Evolutionary conservation across 2,888 invertebrate species (phyloP).

Genomic region (Coleophora deauratella): DNA sequence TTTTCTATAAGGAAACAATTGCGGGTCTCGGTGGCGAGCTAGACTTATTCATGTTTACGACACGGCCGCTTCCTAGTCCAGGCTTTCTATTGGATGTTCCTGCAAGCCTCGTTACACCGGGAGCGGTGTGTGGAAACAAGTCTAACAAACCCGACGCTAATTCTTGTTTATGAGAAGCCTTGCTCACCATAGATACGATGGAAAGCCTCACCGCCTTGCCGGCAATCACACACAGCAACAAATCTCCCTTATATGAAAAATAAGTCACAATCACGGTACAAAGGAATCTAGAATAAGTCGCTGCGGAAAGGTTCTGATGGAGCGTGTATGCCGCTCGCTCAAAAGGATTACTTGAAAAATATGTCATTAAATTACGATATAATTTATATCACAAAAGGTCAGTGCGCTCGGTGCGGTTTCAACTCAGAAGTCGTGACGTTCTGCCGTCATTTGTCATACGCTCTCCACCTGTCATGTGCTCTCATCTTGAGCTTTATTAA

Average conservation of each 20-base stretch:
- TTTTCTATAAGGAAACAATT: constrained; percentile 47
- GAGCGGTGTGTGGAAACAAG: constrained; percentile 70
- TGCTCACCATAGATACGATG: constrained; percentile 44
- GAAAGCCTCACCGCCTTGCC: constrained; percentile 45
- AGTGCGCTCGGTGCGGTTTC: too few species aligned
- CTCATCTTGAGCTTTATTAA: constrained; percentile 27
- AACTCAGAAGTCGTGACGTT: too few species aligned
- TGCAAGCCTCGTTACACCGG: constrained; percentile 52
- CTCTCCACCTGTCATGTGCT: too few species aligned
- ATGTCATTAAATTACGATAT: too few species aligned
- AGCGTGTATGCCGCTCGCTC: constrained; percentile 9
- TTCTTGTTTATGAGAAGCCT: constrained; percentile 66
- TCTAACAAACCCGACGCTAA: constrained; percentile 62
- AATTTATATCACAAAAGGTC: too few species aligned
- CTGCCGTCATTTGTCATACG: too few species aligned
- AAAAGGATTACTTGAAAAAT: constrained; percentile 7
- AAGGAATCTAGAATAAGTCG: constrained; percentile 43
- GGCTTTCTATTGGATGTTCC: constrained; percentile 46
- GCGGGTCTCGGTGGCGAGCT: constrained; percentile 35
- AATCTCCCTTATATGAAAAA: constrained; percentile 35
- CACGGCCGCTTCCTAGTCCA: constrained; percentile 50
- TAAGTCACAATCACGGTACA: constrained; percentile 36
- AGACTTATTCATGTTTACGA: constrained; percentile 53
- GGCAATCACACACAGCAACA: constrained; percentile 41
- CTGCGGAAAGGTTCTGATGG: constrained; percentile 30